Evolutionary conservation across 2,888 invertebrate species (phyloP).

Genomic region (Cheilosia vernalis): DNA sequence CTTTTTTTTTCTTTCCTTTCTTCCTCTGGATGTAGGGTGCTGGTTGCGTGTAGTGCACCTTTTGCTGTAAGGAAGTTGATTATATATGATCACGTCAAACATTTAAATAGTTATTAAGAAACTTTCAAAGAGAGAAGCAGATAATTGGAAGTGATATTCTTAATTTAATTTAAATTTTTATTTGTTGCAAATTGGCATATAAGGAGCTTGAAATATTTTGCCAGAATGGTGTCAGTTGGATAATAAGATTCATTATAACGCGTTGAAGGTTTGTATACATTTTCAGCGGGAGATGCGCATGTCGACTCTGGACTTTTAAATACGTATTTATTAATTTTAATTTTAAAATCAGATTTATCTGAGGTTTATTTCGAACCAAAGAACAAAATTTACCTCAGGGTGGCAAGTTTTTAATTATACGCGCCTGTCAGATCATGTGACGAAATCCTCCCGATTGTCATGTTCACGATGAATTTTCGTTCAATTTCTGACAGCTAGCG

Average conservation of each 20-base stretch:
- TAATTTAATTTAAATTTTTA: conserved; percentile 11
- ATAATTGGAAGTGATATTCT: conserved; percentile 3
- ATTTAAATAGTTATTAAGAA: conserved; percentile 73
- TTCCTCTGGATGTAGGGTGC: neutral
- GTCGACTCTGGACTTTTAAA: no score
- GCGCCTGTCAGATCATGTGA: no score
- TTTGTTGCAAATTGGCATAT: conserved; percentile 31
- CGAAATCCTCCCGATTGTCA: no score
- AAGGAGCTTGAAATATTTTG: neutral
- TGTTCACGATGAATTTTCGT: no score
- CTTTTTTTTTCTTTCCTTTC: neutral
- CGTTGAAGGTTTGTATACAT: no score
- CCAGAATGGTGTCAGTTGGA: conserved; percentile 37
- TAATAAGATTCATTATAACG: conserved; percentile 4
- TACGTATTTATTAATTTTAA: no score
- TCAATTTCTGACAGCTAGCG: no score
- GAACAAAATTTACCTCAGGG: no score
- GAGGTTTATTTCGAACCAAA: no score
- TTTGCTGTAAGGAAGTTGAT: conserved; percentile 77
- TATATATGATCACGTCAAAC: conserved; percentile 81
- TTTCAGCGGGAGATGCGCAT: no score
- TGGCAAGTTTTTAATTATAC: no score
- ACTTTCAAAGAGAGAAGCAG: conserved; percentile 6
- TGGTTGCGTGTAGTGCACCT: conserved; percentile 30
- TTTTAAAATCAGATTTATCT: no score